Conservation (phyloP, 2,113 vertebrate species). For the Ictalurus punctatus region DNA sequence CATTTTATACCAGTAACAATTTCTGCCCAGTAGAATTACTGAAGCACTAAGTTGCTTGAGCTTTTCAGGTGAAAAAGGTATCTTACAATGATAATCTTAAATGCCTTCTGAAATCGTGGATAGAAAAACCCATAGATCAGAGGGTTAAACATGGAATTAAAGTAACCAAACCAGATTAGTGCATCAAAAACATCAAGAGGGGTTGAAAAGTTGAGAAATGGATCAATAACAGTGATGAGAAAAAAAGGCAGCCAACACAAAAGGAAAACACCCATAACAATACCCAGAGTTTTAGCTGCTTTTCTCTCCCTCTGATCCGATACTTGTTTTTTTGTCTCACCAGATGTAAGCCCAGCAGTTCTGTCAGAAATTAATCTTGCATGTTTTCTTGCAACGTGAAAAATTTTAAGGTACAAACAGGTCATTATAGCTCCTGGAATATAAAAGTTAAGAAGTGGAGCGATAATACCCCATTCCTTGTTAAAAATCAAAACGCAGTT, state of each 20-base stretch:
- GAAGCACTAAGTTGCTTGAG: slow-evolving; percentile 17
- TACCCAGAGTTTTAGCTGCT: slow-evolving; percentile 44
- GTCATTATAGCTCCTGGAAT: slow-evolving; percentile 45
- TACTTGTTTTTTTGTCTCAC: slow-evolving; percentile 27
- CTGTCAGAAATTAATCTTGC: slow-evolving; percentile 41
- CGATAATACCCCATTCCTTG: slow-evolving; percentile 50
- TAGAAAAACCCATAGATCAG: slow-evolving; percentile 52
- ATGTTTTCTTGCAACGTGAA: slow-evolving; percentile 48
- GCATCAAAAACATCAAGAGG: slow-evolving; percentile 50
- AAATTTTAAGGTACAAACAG: slow-evolving; percentile 50
- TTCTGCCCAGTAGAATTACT: not conserved
- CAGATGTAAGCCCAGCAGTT: not conserved
- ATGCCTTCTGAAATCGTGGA: slow-evolving; percentile 47
- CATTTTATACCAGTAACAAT: not conserved
- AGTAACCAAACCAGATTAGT: slow-evolving; percentile 52
- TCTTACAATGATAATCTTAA: slow-evolving; percentile 38
- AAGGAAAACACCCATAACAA: slow-evolving; percentile 50
- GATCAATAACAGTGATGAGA: slow-evolving; percentile 37
- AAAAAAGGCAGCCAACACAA: slow-evolving; percentile 53
- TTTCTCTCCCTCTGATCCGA: slow-evolving; percentile 32
- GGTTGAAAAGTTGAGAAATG: slow-evolving; percentile 42
- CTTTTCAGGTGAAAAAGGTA: not conserved
- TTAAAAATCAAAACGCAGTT: slow-evolving; percentile 53
- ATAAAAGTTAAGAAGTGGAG: slow-evolving; percentile 46
- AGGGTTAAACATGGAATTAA: slow-evolving; percentile 52